Conservation (phyloP, 2,797 vertebrate genomes). For the Selene dorsalis region DNA sequence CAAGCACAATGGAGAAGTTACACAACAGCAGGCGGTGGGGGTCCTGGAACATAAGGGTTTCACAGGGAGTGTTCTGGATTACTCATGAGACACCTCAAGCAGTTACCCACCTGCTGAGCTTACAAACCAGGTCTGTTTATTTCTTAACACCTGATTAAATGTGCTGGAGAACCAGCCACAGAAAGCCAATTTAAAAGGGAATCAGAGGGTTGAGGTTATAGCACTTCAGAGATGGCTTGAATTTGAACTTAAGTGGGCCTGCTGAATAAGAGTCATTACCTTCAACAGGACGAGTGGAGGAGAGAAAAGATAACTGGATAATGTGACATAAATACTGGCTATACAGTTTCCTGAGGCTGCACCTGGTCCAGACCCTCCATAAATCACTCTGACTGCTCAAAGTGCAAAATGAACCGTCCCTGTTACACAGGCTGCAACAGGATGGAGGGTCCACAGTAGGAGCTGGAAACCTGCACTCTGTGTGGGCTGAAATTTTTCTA, state of each 20-base stretch:
- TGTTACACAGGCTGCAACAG: not conserved
- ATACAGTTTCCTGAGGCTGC: constrained; percentile 33
- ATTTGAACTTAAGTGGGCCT: constrained; percentile 28
- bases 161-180: constrained; percentile 17
- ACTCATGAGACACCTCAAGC: constrained; percentile 45
- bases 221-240: constrained; percentile 13
- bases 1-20: constrained; percentile 56
- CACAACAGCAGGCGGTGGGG: constrained; percentile 53
- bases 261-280: constrained; percentile 25
- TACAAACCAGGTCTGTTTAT: constrained; percentile 28
- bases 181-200: constrained; percentile 25
- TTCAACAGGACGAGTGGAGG: constrained; percentile 7
- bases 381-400: constrained; percentile 59
- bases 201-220: not conserved
- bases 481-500: constrained; percentile 17
- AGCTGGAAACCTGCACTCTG: constrained; percentile 21
- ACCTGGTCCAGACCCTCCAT: constrained; percentile 58
- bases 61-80: constrained; percentile 42
- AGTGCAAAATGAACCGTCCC: constrained; percentile 8
- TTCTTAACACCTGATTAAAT: constrained; percentile 22
- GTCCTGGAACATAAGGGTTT: constrained; percentile 42
- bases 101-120: constrained; percentile 63
- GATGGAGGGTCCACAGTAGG: constrained; percentile 9
- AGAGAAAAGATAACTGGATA: constrained; percentile 37
- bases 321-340: constrained; percentile 55